Evolutionary conservation across 2,888 invertebrate species (phyloP).

Genomic region (Drosophila sordidapex): DNA sequence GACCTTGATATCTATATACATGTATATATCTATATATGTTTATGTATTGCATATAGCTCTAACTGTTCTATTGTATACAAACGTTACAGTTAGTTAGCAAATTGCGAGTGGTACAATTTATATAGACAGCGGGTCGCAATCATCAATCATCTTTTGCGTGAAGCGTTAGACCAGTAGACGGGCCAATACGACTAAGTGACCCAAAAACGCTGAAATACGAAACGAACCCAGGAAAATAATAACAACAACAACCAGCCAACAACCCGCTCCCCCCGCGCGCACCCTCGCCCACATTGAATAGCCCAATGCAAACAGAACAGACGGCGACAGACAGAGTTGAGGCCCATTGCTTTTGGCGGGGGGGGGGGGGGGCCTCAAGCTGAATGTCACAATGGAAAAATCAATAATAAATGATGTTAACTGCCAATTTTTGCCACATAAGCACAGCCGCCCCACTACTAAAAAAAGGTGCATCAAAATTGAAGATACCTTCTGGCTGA

Average conservation of each 20-base stretch:
- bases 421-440: conserved; percentile 72
- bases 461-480: conserved; percentile 59
- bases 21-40: not conserved
- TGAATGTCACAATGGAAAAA: conserved; percentile 52
- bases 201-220: conserved; percentile 55
- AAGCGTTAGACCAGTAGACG: conserved; percentile 29
- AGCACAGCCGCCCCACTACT: conserved; percentile 27
- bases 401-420: conserved; percentile 79
- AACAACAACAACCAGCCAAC: not conserved
- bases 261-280: not conserved
- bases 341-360: conserved; percentile 12
- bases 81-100: conserved; percentile 28
- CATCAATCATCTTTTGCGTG: conserved; percentile 70
- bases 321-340: conserved; percentile 12
- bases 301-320: not conserved
- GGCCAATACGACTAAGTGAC: conserved; percentile 57
- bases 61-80: conserved; percentile 25
- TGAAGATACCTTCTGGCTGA: conserved; percentile 52
- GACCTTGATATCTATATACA: conserved; percentile 21
- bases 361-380: not conserved
- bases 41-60: not conserved
- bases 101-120: conserved; percentile 27
- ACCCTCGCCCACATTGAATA: not conserved
- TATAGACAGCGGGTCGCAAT: conserved; percentile 44
- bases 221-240: conserved; percentile 29